Percentiles rank a stretch among this genome's conserved stretches.
phyloP scores from a whole-genome alignment of 2,888 invertebrate genomes.

The Malthinus flaveolus region DNA sequence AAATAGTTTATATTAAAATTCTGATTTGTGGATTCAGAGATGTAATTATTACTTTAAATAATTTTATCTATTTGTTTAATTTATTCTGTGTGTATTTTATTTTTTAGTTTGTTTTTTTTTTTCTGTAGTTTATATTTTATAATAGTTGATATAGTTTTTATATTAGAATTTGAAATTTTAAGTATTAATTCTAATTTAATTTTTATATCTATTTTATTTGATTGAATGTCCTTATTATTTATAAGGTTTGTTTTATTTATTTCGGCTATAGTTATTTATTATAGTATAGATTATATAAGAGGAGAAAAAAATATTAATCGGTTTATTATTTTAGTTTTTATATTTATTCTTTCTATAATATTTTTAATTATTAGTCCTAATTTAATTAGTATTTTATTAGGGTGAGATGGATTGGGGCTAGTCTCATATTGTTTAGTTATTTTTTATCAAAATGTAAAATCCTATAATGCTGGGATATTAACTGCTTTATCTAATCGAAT shows the following conservation, averaged over 20 bases:
- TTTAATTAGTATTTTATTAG: slow-evolving; percentile 71
- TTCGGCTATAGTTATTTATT: slow-evolving; percentile 68
- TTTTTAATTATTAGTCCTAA: slow-evolving; percentile 70
- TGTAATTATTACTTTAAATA: slow-evolving; percentile 58
- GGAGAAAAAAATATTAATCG: slow-evolving; percentile 62
- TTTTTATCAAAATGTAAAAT: slow-evolving; percentile 70
- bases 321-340: slow-evolving; percentile 66
- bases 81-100: slow-evolving; percentile 58
- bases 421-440: slow-evolving; percentile 74
- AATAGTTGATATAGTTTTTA: slow-evolving; percentile 56
- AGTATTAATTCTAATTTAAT: slow-evolving; percentile 57
- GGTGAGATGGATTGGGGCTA: slow-evolving; percentile 64
- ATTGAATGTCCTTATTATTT: slow-evolving; percentile 63
- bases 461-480: slow-evolving; percentile 71
- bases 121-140: slow-evolving; percentile 50
- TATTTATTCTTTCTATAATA: slow-evolving; percentile 70
- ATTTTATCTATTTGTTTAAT: slow-evolving; percentile 57
- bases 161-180: slow-evolving; percentile 61
- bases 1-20: slow-evolving; percentile 67
- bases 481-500: slow-evolving; percentile 74
- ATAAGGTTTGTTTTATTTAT: slow-evolving; percentile 67
- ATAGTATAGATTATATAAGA: slow-evolving; percentile 62
- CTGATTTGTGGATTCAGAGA: slow-evolving; percentile 69
- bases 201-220: slow-evolving; percentile 62
- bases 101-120: slow-evolving; percentile 50